Conservation (phyloP, 2,113 vertebrate species). For the Mobula hypostoma region DNA sequence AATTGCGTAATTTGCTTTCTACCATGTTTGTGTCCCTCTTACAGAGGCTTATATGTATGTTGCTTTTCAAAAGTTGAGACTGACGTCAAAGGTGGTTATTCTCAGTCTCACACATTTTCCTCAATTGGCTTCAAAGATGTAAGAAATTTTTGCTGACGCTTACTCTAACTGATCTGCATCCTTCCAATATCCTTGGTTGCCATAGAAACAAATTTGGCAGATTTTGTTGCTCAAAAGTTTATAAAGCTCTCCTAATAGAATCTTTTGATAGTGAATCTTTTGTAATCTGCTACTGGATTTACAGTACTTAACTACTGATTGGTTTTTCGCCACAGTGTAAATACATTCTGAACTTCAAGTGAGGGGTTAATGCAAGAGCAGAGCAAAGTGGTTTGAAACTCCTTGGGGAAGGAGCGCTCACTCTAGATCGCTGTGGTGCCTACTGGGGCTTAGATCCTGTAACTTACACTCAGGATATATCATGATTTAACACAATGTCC, state of each 20-base stretch:
- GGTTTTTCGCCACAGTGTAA: neutral
- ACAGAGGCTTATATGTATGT: neutral
- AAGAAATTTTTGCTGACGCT: neutral
- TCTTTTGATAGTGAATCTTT: neutral
- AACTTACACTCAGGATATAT: neutral
- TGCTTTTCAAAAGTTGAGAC: neutral
- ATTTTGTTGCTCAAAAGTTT: neutral
- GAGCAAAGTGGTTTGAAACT: neutral
- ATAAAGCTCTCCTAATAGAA: neutral
- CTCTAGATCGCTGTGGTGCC: neutral
- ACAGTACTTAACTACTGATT: no score
- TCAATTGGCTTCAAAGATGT: neutral
- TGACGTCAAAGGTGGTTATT: no score
- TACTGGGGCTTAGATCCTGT: neutral
- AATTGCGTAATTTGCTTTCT: neutral
- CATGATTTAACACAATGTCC: neutral
- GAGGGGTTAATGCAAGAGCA: neutral
- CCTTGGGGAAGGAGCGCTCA: neutral
- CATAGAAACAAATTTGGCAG: neutral
- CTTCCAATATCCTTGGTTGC: neutral
- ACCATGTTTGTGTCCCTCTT: neutral
- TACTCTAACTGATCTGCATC: neutral
- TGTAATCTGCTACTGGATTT: neutral
- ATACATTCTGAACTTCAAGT: neutral
- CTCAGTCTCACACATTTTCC: neutral